Base-by-base conservation (phyloP, 92 coral and sea anemone genomes). In the Metridium senile region DNA sequence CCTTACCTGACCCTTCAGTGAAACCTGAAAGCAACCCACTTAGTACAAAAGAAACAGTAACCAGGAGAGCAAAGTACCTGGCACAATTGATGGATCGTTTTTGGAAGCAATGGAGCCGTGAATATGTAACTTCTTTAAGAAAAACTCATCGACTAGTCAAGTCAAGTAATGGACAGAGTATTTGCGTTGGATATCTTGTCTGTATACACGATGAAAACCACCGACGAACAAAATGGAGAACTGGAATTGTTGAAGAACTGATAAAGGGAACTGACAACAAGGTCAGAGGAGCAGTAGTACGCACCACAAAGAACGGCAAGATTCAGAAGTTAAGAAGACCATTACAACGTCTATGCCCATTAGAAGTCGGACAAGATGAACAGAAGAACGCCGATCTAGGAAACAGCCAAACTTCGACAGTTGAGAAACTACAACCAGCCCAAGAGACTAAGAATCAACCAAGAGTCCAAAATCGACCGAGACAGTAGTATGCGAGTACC, bases 1-100 rank as follows among this genome's bases (percentile, higher is more conserved):
- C 80, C 28, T 65, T 71, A 59, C 81, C 80, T 31, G 84, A 63
- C 64, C 57, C 77, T 23, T n/a, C 63, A 7, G 21, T 20, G 21
- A 13, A 7, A 57, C n/a, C 63, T 57, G 9, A 7, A 17, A 57
- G 8, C 63, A 57, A 64, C 26, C 76, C 84, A 9, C 57, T 62
- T 19, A 57, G 63, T 57, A 57, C 63, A 7, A 57, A 7, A 6
- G 63, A 57, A 57, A 57, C 63, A 57, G 63, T 57, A 6, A 57
- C 63, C n/a, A 57, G 21, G 63, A 57, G 63, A 57, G 63, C 26
- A 57, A 57, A 23, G 26, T 57, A 57, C 21, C 63, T 57, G 18
- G 21, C 21, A 20, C 63, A 57, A 25, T 23, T 57, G 26, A 7
- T 57, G 9, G 63, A 57, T 57, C 63, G 63, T 57, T 57, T 57